Conservation (phyloP, 2,888 invertebrate species). For the Ormyrus rosae region DNA sequence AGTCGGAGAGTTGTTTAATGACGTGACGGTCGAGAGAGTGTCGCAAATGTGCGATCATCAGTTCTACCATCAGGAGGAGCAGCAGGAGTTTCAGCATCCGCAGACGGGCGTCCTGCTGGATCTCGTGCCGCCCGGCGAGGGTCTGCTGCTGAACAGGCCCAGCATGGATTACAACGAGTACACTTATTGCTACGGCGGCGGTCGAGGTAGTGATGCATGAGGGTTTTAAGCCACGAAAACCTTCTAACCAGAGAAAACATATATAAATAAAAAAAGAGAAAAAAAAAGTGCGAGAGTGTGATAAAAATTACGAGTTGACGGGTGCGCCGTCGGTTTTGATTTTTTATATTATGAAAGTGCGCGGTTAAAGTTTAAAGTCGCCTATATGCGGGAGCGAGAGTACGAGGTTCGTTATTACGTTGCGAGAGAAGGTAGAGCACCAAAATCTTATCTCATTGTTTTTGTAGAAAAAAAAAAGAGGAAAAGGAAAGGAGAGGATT, state of each 20-base stretch:
- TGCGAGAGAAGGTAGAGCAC: constrained; percentile 57
- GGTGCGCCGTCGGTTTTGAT: too few relatives aligned
- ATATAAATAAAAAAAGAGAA: too few relatives aligned
- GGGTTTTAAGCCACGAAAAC: too few relatives aligned
- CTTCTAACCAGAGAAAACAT: too few relatives aligned
- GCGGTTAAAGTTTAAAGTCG: constrained; percentile 15
- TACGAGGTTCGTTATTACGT: constrained; percentile 59
- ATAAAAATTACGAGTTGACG: neutral
- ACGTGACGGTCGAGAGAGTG: constrained; percentile 39
- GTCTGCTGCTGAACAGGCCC: constrained; percentile 71
- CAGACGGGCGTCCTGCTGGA: constrained; percentile 72
- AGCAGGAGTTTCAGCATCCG: constrained; percentile 54
- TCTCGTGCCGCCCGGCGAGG: constrained; percentile 71
- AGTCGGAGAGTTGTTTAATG: constrained; percentile 24
- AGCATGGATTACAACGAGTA: constrained; percentile 75
- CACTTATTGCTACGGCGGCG: constrained; percentile 74
- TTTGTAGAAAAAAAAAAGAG: constrained; percentile 4
- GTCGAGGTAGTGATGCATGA: constrained; percentile 69
- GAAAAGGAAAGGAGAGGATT: neutral
- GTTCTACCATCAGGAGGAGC: neutral
- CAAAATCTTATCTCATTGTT: constrained; percentile 7
- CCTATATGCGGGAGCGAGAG: constrained; percentile 57
- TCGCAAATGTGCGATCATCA: constrained; percentile 53
- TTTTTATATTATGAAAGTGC: too few relatives aligned
- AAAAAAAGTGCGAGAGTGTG: constrained; percentile 19